Base-by-base conservation (phyloP, 2,797 vertebrate genomes). In the Notamacropus eugenii region DNA sequence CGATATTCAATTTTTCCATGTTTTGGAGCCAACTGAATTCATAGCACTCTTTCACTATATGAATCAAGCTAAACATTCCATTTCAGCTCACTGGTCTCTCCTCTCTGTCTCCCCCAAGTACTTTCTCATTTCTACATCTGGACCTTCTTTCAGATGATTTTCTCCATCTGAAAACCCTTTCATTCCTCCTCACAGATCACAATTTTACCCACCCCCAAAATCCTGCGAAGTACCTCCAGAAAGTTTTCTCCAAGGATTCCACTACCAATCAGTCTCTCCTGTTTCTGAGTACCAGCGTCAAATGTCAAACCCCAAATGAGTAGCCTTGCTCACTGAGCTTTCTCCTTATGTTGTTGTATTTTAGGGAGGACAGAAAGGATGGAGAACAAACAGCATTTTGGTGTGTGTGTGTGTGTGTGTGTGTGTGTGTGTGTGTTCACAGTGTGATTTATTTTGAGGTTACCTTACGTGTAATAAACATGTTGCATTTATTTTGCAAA, bases 1-100 rank as follows among this genome's bases (percentile, higher is more conserved):
- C 34, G 59, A 62, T 62, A 62, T 62, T 13, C 10, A 13, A 62
- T 62, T 62, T 4, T 62, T 62, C 59, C 59, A 62, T 0, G 3
- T 95, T 95, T 4, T 95, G 22, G 56, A 46, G 46, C 58, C 67
- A 94, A 82, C 58, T 95, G 6, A 58, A 11, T 19, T 95, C 95
- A 67, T 11, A 3, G 57, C 31, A 31, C 24, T 13, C 91, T 50
- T 3, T 92, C 27, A 91, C 3, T 91, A 46, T 59, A 12, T 90
- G 29, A n/a, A 93, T 93, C 28, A 94, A 91, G 54, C 40, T 93
- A 87, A 91, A 95, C 9, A 8, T 11, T 31, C 0, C 58, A 91
- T 19, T 82, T 2, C 82, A 82, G 28, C 16, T 34, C 93, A 94
- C 11, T 16, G n/a, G 13, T 0, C 0, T 46, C 58, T 62, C 27